Evolutionary conservation across 1,140 invertebrate genomes (phyloP).

Genomic region (Listronotus bonariensis): DNA sequence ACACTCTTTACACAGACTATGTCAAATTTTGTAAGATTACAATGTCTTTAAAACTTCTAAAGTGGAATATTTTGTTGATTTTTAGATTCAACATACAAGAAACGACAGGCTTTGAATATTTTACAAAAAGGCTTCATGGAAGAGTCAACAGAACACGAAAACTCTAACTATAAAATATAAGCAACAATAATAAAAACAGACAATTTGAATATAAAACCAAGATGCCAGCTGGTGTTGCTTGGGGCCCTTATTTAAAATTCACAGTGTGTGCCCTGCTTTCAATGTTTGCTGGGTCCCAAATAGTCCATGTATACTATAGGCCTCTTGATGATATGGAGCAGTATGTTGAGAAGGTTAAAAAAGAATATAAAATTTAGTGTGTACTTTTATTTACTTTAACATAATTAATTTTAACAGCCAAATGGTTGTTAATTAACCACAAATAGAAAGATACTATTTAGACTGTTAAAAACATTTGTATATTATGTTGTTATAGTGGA

Average conservation of each 20-base stretch:
- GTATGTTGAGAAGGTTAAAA: slow-evolving; percentile 61
- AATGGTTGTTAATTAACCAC: no score
- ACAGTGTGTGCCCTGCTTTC: slow-evolving; percentile 64
- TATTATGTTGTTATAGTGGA: no score
- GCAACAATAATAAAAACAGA: not conserved
- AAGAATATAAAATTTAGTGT: not conserved
- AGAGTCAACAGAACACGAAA: slow-evolving; percentile 2
- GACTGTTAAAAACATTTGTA: no score
- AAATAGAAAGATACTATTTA: no score
- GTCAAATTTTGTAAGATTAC: no score
- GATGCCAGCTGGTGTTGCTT: slow-evolving; percentile 78
- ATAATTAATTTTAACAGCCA: no score
- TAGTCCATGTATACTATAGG: slow-evolving; percentile 76
- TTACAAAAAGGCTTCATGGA: slow-evolving; percentile 62
- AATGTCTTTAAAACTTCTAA: no score
- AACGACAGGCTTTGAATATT: slow-evolving; percentile 69
- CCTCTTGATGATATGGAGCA: slow-evolving; percentile 74
- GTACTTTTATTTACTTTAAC: no score
- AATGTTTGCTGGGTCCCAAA: slow-evolving; percentile 76
- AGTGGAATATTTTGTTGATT: slow-evolving; percentile 23
- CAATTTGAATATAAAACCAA: slow-evolving; percentile 43
- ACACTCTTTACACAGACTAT: not conserved
- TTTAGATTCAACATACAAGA: slow-evolving; percentile 75
- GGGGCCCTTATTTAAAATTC: slow-evolving; percentile 69
- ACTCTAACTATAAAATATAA: not conserved